Evolutionary conservation across 2,797 vertebrate species (phyloP), one percentile per base, ranked within the genome.

Genomic region (Rhabdomys pumilio): DNA sequence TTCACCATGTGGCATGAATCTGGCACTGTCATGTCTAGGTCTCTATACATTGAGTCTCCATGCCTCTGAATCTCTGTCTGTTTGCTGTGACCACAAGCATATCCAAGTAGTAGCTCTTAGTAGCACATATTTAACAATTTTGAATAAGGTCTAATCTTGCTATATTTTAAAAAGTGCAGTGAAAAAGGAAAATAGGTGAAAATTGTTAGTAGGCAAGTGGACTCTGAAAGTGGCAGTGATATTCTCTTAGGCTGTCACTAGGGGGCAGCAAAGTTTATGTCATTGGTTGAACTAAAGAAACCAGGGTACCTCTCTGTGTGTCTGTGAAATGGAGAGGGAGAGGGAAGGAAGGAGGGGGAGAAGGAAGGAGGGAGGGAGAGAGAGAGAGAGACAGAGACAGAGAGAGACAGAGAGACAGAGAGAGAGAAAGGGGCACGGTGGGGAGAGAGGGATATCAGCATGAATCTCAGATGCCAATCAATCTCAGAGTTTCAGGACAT

Each of bases 261-360:
- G 96, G 53, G 79, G 97, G 86, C 83, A 97, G 92, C 94, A 95
- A 67, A 91, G 79, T 12, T 20, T 10, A 50, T 0, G 47, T 44
- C 47, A 67, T 34, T 31, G 63, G 12, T 10, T 26, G 1, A 7
- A 14, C n/a, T 63, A 20, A 3, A 0, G 29, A 3, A 41, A 5
- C 34, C 47, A 15, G 1, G 34, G 9, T 41, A 31, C 17, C 2
- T 3, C 10, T 72, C 17, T 22, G 17, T 11, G 14, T 63, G 75
- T 63, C 13, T n/a, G 17, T 57, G 24, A 38, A 38, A 38, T 38
- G 38, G 24, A 26, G 22, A 26, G 57, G 8, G 57, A 59, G 59
- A 61, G 59, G 9, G 6, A 61, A 6, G 7, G 57, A 59, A 38
- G 38, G 38, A 38, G 38, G 38, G 38, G 38, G 38, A 38, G 38